These are phyloP conservation scores for Botia kubotai DNA, from an alignment of 2,797 vertebrate species.

Conservation along the genomic window DNA sequence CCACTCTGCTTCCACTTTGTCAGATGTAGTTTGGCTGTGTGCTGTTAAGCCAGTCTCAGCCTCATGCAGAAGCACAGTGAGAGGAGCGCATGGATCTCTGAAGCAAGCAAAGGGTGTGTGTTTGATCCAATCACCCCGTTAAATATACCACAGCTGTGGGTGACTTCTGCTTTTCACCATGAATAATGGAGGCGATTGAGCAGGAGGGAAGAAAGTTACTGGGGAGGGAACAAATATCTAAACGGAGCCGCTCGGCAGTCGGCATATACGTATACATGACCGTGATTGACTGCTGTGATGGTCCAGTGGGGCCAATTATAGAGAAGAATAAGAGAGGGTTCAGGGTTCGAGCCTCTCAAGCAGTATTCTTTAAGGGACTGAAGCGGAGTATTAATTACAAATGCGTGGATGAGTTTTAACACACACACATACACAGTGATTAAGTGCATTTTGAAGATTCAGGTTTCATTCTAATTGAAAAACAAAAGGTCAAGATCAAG, in stretches of 20 bases:
- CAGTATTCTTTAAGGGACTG: not conserved
- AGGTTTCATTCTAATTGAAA: not conserved
- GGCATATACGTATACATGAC: slow-evolving; percentile 7
- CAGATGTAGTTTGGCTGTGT: slow-evolving; percentile 30
- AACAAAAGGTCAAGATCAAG: not conserved
- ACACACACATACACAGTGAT: not conserved
- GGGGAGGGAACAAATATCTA: slow-evolving; percentile 24
- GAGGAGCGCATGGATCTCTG: slow-evolving; percentile 45
- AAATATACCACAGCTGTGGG: slow-evolving; percentile 48
- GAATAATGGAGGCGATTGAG: slow-evolving; percentile 53
- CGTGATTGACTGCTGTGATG: slow-evolving; percentile 41
- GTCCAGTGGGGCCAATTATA: slow-evolving; percentile 57
- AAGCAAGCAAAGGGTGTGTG: slow-evolving; percentile 44
- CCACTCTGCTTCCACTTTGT: slow-evolving; percentile 7
- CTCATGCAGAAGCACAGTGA: slow-evolving; percentile 19
- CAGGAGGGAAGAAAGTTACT: slow-evolving; percentile 12
- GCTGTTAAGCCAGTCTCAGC: not conserved
- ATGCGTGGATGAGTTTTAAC: not conserved
- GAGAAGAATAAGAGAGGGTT: slow-evolving; percentile 15
- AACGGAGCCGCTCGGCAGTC: not conserved
- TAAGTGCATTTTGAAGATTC: not conserved
- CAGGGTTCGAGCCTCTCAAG: not conserved
- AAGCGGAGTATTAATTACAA: slow-evolving; percentile 10
- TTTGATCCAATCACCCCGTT: slow-evolving; percentile 57
- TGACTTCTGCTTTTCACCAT: slow-evolving; percentile 22